Conservation (phyloP, 30 jellyfish, hydroid and myxozoan genomes). For the Haliclystus octoradiatus region DNA sequence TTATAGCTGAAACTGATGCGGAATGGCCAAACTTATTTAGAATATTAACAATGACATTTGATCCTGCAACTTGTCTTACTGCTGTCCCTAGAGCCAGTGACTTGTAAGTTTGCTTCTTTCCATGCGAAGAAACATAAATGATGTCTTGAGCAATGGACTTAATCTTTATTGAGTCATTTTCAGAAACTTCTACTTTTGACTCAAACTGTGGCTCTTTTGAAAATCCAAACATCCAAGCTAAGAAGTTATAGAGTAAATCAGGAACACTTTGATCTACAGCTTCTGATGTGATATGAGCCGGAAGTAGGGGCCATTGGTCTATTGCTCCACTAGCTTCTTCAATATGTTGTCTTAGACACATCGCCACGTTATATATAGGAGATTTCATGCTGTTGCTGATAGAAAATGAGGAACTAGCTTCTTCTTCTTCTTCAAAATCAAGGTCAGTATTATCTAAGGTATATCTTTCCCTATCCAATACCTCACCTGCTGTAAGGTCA, state of each 20-base stretch:
- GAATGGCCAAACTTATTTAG: slow-evolving; percentile 17
- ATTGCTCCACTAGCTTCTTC: background rate
- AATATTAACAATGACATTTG: background rate
- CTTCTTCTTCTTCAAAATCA: too few species aligned
- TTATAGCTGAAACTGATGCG: slow-evolving; percentile 2
- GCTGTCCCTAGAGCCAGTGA: slow-evolving; percentile 17
- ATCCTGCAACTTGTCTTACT: slow-evolving; percentile 18
- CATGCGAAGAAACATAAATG: slow-evolving; percentile 28
- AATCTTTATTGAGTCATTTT: background rate
- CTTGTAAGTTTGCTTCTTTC: slow-evolving; percentile 17
- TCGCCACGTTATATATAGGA: background rate
- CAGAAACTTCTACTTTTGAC: slow-evolving; percentile 11
- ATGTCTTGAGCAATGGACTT: slow-evolving; percentile 42
- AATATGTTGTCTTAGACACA: background rate
- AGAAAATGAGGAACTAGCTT: too few species aligned
- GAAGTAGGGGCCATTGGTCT: background rate
- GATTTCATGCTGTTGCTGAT: background rate
- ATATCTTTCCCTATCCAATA: background rate
- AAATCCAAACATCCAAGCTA: slow-evolving; percentile 43
- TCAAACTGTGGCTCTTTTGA: slow-evolving; percentile 23
- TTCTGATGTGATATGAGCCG: background rate
- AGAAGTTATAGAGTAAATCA: slow-evolving; percentile 15
- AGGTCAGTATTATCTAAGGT: background rate
- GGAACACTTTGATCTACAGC: slow-evolving; percentile 4
- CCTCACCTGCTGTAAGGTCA: background rate